Evolutionary conservation across 2,888 invertebrate species (phyloP).

Genomic region (Lepidocyrtoides sp.): DNA sequence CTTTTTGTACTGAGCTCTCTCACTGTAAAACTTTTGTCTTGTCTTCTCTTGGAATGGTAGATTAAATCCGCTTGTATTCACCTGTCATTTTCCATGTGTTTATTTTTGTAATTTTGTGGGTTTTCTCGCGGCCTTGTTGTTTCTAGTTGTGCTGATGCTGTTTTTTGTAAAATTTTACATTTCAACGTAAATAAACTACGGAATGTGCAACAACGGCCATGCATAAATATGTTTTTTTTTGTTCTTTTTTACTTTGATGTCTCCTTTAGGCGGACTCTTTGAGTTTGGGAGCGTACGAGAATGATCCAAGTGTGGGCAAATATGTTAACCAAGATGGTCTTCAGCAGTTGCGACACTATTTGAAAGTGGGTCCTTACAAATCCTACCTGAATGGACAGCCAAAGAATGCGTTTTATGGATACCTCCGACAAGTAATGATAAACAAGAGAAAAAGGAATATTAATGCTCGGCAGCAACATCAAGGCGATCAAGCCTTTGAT

Average conservation of each 20-base stretch:
- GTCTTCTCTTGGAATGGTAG: too few relatives aligned
- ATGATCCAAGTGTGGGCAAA: conserved; percentile 85
- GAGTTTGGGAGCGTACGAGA: conserved; percentile 84
- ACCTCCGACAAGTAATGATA: conserved; percentile 85
- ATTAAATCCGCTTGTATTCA: too few relatives aligned
- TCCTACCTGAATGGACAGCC: conserved; percentile 68
- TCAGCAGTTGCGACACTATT: conserved; percentile 84
- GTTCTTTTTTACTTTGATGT: conserved; percentile 16
- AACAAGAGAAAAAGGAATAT: conserved; percentile 80
- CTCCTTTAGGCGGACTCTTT: conserved; percentile 82
- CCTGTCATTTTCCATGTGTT: too few relatives aligned
- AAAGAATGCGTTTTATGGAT: conserved; percentile 84
- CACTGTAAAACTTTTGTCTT: too few relatives aligned
- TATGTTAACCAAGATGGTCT: conserved; percentile 85
- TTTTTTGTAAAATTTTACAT: too few relatives aligned
- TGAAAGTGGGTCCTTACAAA: conserved; percentile 85
- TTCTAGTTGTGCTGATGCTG: too few relatives aligned
- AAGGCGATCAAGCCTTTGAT: conserved; percentile 27
- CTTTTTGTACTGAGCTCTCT: too few relatives aligned
- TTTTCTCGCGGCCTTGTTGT: background rate
- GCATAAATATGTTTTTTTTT: conserved; percentile 6
- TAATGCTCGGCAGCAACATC: background rate
- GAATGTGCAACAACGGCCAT: background rate
- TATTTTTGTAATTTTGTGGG: background rate
- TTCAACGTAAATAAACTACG: background rate